A percentile compares a stretch with the other conserved stretches of the same genome.
These are phyloP conservation scores for Scaptomyza caliginosa DNA, from an alignment of 2,888 invertebrate species.

Conservation along the genomic window DNA sequence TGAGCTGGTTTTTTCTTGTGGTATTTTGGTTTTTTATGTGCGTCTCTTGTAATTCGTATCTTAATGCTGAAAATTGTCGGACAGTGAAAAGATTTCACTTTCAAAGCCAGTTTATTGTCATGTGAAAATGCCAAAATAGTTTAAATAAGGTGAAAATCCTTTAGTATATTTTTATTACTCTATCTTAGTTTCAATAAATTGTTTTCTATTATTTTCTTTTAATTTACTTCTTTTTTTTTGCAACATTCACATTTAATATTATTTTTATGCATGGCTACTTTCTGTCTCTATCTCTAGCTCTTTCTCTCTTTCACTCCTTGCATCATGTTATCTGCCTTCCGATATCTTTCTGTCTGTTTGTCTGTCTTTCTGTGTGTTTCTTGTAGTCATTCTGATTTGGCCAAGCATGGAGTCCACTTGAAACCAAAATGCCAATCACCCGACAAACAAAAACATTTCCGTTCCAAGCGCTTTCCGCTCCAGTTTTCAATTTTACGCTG, in stretches of 20 bases:
- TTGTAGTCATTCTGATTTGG: constrained; percentile 19
- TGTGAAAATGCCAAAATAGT: background rate
- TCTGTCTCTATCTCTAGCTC: background rate
- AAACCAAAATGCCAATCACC: constrained; percentile 63
- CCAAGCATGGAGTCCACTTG: constrained; percentile 28
- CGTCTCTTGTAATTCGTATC: constrained; percentile 7
- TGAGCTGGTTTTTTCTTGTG: constrained; percentile 11
- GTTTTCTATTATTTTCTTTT: too few species aligned
- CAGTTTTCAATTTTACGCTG: constrained; percentile 74
- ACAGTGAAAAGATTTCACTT: constrained; percentile 39
- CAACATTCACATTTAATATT: background rate
- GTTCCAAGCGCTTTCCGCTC: constrained; percentile 72
- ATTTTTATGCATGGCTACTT: too few species aligned
- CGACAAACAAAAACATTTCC: constrained; percentile 69
- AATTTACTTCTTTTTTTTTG: constrained; percentile 1
- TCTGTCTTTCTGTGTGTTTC: background rate
- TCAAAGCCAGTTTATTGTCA: constrained; percentile 22
- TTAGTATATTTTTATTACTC: too few species aligned
- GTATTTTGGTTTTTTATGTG: background rate
- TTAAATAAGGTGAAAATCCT: background rate
- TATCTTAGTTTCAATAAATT: too few species aligned
- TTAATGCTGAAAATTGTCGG: constrained; percentile 20
- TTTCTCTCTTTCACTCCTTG: background rate
- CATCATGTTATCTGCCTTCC: background rate
- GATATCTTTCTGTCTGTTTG: background rate